Conservation (phyloP, 2,797 vertebrate species). For the Jordanella pulchra region DNA sequence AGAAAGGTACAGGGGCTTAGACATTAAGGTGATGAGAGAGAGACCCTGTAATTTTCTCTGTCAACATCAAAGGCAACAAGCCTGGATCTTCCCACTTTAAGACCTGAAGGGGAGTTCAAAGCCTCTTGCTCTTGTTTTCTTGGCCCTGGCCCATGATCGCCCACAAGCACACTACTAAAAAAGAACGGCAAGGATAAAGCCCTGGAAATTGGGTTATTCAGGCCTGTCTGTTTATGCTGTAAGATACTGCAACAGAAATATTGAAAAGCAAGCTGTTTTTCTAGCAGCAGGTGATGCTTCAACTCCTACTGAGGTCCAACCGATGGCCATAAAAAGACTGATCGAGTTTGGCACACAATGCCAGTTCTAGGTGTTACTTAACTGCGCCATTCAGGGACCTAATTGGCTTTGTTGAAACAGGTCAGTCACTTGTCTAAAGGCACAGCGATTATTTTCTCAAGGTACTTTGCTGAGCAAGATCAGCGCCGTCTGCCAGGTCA, state of each 20-base stretch:
- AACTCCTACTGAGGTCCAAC: background rate
- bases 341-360: background rate
- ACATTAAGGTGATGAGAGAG: slow-evolving; percentile 29
- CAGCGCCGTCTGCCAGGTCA: slow-evolving; percentile 53
- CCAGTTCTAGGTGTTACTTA: slow-evolving; percentile 18
- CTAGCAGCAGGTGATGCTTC: background rate
- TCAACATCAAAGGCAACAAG: slow-evolving; percentile 61
- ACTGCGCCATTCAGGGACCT: slow-evolving; percentile 23
- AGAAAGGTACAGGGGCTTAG: slow-evolving; percentile 22
- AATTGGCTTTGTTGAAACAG: slow-evolving; percentile 45
- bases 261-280: background rate
- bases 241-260: slow-evolving; percentile 20
- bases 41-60: slow-evolving; percentile 60
- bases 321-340: background rate
- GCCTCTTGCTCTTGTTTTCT: slow-evolving; percentile 58
- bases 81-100: slow-evolving; percentile 58
- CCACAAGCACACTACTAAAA: slow-evolving; percentile 37
- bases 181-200: slow-evolving; percentile 58
- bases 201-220: slow-evolving; percentile 45
- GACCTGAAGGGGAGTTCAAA: slow-evolving; percentile 58
- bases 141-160: slow-evolving; percentile 59
- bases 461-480: slow-evolving; percentile 62
- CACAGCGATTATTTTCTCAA: slow-evolving; percentile 54
- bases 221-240: slow-evolving; percentile 31
- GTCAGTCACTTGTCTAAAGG: slow-evolving; percentile 51